Conservation (phyloP, 2,888 invertebrate species). For the Candidula unifasciata region DNA sequence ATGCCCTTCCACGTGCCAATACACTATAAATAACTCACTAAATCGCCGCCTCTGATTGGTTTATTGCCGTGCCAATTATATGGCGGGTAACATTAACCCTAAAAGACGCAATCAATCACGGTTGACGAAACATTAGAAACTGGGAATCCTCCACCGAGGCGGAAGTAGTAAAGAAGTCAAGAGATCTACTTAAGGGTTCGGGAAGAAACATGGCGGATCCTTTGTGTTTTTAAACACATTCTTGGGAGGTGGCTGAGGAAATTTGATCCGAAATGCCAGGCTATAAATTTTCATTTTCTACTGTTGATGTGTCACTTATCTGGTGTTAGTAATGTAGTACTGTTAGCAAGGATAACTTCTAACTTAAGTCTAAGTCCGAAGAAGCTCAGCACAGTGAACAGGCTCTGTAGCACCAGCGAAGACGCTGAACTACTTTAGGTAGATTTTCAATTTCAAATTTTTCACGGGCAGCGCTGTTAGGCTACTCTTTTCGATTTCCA, state of each 20-base stretch:
- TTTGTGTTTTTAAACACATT: no score
- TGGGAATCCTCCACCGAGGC: constrained; percentile 10
- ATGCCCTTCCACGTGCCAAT: constrained; percentile 3
- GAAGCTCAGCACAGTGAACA: no score
- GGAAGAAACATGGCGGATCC: background rate
- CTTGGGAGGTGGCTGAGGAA: constrained; percentile 28
- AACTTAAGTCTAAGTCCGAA: no score
- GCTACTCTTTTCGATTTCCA: no score
- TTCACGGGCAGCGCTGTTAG: no score
- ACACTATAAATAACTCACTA: constrained; percentile 10
- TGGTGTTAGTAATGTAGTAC: no score
- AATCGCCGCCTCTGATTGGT: constrained; percentile 30
- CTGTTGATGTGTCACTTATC: background rate
- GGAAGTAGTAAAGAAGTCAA: constrained; percentile 36
- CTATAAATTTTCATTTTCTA: constrained; percentile 19
- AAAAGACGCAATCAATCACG: constrained; percentile 14
- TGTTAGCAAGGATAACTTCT: no score
- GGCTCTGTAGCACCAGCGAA: no score
- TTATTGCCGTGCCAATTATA: constrained; percentile 40
- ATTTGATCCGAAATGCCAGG: background rate
- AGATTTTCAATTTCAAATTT: no score
- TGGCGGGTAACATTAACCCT: constrained; percentile 36
- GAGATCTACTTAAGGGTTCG: background rate
- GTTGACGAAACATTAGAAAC: constrained; percentile 24
- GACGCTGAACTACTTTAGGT: no score